Conservation (phyloP, 2,797 vertebrate species). For the Enteromius unitaeniatus region DNA sequence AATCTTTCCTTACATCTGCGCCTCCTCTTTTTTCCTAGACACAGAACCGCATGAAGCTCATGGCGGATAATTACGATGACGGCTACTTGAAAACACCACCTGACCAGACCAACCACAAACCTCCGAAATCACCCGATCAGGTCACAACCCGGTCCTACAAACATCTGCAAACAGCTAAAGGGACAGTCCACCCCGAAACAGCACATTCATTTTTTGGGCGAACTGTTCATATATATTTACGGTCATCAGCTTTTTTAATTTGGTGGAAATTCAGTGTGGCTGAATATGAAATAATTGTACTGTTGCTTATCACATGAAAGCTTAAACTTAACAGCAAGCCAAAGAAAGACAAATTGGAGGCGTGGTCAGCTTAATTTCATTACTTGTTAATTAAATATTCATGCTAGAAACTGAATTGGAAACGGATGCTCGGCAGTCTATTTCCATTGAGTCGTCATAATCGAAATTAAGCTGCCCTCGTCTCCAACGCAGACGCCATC, state of each 20-base stretch:
- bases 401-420: constrained; percentile 45
- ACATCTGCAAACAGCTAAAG: background rate
- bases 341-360: constrained; percentile 48
- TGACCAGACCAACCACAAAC: constrained; percentile 93
- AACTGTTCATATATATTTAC: background rate
- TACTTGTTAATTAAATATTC: constrained; percentile 8
- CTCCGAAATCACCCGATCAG: constrained; percentile 93
- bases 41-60: constrained; percentile 98
- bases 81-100: constrained; percentile 89
- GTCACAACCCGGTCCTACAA: constrained; percentile 68
- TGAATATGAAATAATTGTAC: constrained; percentile 41
- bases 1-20: constrained; percentile 45
- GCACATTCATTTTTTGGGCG: constrained; percentile 15
- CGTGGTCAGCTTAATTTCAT: constrained; percentile 48
- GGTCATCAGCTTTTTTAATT: constrained; percentile 36
- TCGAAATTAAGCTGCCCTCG: constrained; percentile 52
- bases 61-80: constrained; percentile 97
- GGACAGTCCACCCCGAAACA: background rate
- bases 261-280: constrained; percentile 35
- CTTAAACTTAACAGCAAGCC: constrained; percentile 42
- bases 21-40: constrained; percentile 78
- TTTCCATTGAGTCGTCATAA: constrained; percentile 44
- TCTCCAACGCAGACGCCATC: constrained; percentile 50
- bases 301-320: constrained; percentile 47
- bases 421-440: constrained; percentile 3